A percentile compares a stretch with the other conserved stretches of the same genome.
Conservation (phyloP, 2,888 invertebrate species). For the Erebia epiphron region DNA sequence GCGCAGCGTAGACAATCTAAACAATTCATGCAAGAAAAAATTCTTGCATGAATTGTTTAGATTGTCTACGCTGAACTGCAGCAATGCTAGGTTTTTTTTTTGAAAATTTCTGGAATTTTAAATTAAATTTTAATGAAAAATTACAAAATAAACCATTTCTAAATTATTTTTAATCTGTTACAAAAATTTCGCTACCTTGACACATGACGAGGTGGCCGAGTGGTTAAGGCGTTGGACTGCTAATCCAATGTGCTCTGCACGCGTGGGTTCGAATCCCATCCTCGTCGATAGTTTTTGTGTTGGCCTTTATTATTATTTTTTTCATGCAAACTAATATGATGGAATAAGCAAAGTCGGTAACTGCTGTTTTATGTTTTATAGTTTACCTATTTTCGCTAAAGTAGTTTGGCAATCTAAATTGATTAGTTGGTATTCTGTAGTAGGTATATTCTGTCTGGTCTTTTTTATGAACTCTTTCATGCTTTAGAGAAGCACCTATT, state of each 20-base stretch:
- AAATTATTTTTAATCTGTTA: neutral
- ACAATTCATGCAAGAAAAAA: too few relatives aligned
- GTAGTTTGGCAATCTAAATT: too few relatives aligned
- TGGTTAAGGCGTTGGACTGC: slow-evolving; percentile 94
- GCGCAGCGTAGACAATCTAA: too few relatives aligned
- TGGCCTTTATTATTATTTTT: neutral
- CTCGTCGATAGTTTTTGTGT: slow-evolving; percentile 82
- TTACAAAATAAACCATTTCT: neutral
- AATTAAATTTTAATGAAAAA: neutral
- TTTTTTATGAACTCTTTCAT: too few relatives aligned
- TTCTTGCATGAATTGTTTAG: neutral
- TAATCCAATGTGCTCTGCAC: slow-evolving; percentile 94
- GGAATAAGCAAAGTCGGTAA: too few relatives aligned
- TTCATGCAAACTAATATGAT: too few relatives aligned
- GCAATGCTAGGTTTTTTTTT: neutral
- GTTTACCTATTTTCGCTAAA: too few relatives aligned
- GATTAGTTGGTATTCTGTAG: too few relatives aligned
- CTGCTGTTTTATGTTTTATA: too few relatives aligned
- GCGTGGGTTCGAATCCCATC: slow-evolving; percentile 93
- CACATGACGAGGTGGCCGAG: slow-evolving; percentile 90
- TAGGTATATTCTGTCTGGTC: too few relatives aligned
- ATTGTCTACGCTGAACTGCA: neutral
- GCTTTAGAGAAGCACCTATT: too few relatives aligned
- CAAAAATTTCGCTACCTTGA: slow-evolving; percentile 46
- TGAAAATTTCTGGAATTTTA: neutral